Percentiles rank a stretch among this genome's conserved stretches.
These are phyloP conservation scores for Heliconius sara DNA, from an alignment of 2,888 invertebrate species.

Conservation along the genomic window DNA sequence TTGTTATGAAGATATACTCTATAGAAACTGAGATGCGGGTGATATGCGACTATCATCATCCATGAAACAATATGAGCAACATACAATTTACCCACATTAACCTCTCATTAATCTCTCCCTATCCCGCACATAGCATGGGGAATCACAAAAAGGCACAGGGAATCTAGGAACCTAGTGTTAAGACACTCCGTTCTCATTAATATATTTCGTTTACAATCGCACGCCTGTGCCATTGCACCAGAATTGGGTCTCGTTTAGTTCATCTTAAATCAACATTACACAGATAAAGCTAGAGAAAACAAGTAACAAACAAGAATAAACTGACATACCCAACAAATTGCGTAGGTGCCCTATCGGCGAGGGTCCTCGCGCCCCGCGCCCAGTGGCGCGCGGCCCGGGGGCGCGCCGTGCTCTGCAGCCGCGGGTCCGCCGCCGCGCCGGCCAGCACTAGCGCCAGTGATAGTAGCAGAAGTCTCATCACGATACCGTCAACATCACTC, in stretches of 20 bases:
- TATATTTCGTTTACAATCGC: no score
- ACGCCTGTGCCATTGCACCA: no score
- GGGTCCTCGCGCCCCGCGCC: constrained; percentile 69
- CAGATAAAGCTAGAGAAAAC: neutral
- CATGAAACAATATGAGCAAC: neutral
- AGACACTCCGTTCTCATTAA: no score
- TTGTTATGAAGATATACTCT: neutral
- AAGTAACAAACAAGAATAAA: neutral
- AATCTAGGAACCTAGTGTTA: no score
- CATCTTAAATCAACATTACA: neutral
- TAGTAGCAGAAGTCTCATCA: constrained; percentile 72
- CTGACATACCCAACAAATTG: constrained; percentile 76
- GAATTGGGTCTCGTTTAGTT: neutral
- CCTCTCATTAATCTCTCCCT: no score
- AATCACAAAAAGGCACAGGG: no score
- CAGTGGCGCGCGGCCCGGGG: constrained; percentile 65
- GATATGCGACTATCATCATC: neutral
- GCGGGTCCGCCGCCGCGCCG: constrained; percentile 59
- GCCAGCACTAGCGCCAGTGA: constrained; percentile 61
- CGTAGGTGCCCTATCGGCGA: constrained; percentile 67
- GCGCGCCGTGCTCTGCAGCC: constrained; percentile 60
- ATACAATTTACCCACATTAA: neutral
- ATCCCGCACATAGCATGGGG: no score
- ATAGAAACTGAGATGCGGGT: neutral
- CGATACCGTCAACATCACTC: constrained; percentile 76